Base-by-base conservation (phyloP, 2,888 invertebrate genomes). In the Seira musarum region DNA sequence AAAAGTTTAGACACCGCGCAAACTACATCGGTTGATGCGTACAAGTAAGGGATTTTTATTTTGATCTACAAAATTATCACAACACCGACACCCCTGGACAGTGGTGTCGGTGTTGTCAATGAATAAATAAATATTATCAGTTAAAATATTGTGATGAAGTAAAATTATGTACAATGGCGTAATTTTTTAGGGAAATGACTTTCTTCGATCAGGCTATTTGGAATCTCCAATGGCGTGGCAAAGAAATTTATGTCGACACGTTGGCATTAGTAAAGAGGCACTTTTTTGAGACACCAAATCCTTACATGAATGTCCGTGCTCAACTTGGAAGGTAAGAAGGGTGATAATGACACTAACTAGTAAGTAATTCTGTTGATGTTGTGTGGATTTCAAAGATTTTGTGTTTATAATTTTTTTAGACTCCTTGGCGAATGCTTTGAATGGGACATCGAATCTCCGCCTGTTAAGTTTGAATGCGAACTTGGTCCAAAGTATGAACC, bases 361-460 rank as follows among this genome's bases (percentile, higher is more conserved):
- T 13, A 69, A 24, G 24, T 13, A 15, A 15, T 24, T 24, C 17
- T 53, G 8, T 57, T 69, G 30, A 64, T 25, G 13, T 61, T 19
- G 13, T 13, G 2, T 61, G 3, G 1, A 21, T 21, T 25, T 63
- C 24, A 25, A 30, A n/a, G n/a, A 24, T 21, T 64, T 64, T 64
- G 22, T 6, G n/a, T 53, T 22, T 24, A 10, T 35, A 61, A 63
- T 40, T 15, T 71, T 61, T 65, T 10, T 64, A 85, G 84, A 88
- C 63, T 89, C 88, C 82, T 87, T 84, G 53, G 85, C 88, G 66
- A 83, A 88, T 71, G 90, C 88, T 77, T 81, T 88, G 89, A 87
- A 88, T 89, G 88, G 80, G 73, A 85, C 64, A 68, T 83, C 19
- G 80, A 76, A 0, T 81, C 80, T 15, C 80, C 70, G 68, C 83